Conservation (phyloP, 2,113 vertebrate species). For the Marmota monax region DNA sequence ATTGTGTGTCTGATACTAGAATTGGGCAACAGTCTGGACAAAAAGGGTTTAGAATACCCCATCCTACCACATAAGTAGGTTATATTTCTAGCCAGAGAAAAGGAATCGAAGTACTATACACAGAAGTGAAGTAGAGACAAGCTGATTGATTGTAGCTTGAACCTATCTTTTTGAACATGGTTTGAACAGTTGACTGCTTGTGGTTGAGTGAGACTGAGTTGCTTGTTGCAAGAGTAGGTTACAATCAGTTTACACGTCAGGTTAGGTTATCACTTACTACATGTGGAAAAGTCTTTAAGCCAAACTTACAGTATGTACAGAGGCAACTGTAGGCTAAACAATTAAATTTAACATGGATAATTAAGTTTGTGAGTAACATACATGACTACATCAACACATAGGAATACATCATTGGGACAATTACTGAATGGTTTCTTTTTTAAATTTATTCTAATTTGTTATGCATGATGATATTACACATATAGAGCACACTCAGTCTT, state of each 20-base stretch:
- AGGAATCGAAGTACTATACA: background rate
- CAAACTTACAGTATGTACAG: background rate
- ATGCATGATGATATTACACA: no score
- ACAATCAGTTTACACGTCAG: background rate
- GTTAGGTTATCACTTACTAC: background rate
- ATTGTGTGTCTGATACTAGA: background rate
- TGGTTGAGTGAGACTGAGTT: background rate
- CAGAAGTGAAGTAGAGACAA: background rate
- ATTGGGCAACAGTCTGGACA: background rate
- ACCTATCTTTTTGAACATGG: background rate
- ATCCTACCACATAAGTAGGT: background rate
- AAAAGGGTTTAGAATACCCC: background rate
- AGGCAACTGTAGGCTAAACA: background rate
- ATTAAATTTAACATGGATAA: background rate
- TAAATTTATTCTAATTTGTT: no score
- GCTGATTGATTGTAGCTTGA: background rate
- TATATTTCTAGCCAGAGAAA: background rate
- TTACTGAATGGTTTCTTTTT: background rate
- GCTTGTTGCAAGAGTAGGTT: background rate
- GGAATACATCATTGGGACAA: background rate
- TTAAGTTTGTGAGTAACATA: background rate
- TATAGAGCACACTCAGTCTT: no score
- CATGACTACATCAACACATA: background rate
- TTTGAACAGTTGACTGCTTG: background rate
- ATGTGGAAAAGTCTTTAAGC: background rate